Conservation (phyloP, 2,888 invertebrate species). For the Erpobdella octoculata region DNA sequence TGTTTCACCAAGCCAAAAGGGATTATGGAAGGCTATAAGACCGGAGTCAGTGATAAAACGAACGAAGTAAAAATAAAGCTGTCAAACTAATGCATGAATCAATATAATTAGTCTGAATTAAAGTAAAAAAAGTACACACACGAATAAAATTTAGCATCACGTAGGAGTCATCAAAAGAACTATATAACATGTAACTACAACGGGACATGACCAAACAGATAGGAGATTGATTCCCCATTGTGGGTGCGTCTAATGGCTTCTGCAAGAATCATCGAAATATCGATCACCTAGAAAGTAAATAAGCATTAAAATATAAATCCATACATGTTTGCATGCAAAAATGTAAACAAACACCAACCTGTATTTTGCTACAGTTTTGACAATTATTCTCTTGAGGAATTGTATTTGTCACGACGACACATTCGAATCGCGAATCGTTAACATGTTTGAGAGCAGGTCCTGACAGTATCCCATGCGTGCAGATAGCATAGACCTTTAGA, state of each 20-base stretch:
- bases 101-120: no score
- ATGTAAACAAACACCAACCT: no score
- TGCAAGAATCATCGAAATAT: slow-evolving; percentile 98
- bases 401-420: slow-evolving; percentile 89
- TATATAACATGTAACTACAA: slow-evolving; percentile 16
- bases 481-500: slow-evolving; percentile 80
- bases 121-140: no score
- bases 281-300: slow-evolving; percentile 73
- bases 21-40: no score
- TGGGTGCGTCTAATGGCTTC: slow-evolving; percentile 97
- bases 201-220: slow-evolving; percentile 34
- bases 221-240: slow-evolving; percentile 96
- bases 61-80: no score
- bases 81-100: no score
- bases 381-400: slow-evolving; percentile 90
- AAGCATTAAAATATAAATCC: no score
- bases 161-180: no score
- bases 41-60: no score
- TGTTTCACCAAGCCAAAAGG: no score
- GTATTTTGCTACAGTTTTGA: slow-evolving; percentile 78
- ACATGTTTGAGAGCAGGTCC: slow-evolving; percentile 88
- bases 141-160: no score
- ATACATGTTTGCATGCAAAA: no score
- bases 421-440: slow-evolving; percentile 72
- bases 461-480: slow-evolving; percentile 90